Conservation (phyloP, 2,797 vertebrate species). For the Syncerus caffer region DNA sequence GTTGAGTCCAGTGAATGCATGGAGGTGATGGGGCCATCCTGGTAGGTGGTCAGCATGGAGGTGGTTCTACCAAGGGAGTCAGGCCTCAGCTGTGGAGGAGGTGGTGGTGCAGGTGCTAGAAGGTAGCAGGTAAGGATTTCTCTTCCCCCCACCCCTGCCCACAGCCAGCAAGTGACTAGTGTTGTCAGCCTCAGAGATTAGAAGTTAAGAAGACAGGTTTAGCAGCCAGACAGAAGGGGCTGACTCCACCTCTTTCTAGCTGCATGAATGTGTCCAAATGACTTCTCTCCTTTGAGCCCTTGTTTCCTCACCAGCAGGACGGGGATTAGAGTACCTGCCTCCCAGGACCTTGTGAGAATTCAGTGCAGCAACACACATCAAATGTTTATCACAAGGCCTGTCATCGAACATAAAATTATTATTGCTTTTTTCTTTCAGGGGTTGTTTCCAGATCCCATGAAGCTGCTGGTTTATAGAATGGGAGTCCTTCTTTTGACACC, state of each 20-base stretch:
- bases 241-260: neutral
- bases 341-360: neutral
- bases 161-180: neutral
- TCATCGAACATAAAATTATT: neutral
- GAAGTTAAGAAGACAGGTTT: neutral
- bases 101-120: neutral
- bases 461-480: neutral
- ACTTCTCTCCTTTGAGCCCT: neutral
- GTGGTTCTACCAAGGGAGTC: neutral
- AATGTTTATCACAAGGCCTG: neutral
- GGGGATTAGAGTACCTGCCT: neutral
- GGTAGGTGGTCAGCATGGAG: neutral
- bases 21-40: neutral
- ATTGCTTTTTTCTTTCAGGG: neutral
- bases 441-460: neutral
- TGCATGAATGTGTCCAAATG: neutral
- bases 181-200: neutral
- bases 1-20: accelerated
- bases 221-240: neutral
- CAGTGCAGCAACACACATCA: neutral
- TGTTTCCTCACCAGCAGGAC: neutral
- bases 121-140: neutral
- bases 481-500: neutral
- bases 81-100: neutral
- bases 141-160: neutral